A percentile compares a stretch with the other conserved stretches of the same genome.
phyloP scores from a whole-genome alignment of 2,888 invertebrate species.

The Phasia obesa region DNA sequence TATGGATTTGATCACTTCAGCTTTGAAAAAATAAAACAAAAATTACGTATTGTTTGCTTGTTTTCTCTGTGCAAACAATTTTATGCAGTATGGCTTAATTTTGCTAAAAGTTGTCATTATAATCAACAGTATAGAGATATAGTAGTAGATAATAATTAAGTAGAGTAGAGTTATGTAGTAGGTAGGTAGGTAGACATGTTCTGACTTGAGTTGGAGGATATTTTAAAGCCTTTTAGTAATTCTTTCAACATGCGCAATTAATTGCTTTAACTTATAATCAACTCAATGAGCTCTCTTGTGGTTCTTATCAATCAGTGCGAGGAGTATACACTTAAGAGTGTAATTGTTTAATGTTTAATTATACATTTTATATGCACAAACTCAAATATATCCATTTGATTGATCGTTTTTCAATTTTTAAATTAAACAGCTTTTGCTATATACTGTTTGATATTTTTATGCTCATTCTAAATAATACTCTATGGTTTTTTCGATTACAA shows the following conservation, averaged over 20 bases:
- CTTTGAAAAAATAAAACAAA: constrained; percentile 57
- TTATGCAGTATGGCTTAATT: constrained; percentile 32
- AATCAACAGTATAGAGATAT: constrained; percentile 41
- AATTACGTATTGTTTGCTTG: constrained; percentile 41
- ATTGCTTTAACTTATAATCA: constrained; percentile 29
- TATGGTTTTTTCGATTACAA: constrained; percentile 71
- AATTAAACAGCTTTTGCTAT: constrained; percentile 56
- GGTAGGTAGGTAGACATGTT: constrained; percentile 25
- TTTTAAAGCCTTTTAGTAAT: constrained; percentile 35
- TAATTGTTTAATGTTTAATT: constrained; percentile 17
- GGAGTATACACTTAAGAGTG: constrained; percentile 42
- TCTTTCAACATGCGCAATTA: constrained; percentile 25
- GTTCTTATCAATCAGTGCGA: constrained; percentile 29
- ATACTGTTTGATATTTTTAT: constrained; percentile 47
- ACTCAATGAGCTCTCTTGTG: constrained; percentile 42
- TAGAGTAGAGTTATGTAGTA: constrained; percentile 48
- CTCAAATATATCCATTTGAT: constrained; percentile 57
- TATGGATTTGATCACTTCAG: constrained; percentile 38
- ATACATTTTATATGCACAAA: constrained; percentile 35
- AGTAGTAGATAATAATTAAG: constrained; percentile 31
- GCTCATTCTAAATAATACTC: constrained; percentile 73
- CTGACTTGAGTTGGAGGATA: constrained; percentile 33
- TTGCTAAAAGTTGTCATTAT: constrained; percentile 45
- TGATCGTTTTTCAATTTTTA: constrained; percentile 53
- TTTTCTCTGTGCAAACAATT: constrained; percentile 35